Percentiles rank a stretch among this genome's conserved stretches.
Conservation (phyloP, 2,888 invertebrate species). For the Galerucella calmariensis region DNA sequence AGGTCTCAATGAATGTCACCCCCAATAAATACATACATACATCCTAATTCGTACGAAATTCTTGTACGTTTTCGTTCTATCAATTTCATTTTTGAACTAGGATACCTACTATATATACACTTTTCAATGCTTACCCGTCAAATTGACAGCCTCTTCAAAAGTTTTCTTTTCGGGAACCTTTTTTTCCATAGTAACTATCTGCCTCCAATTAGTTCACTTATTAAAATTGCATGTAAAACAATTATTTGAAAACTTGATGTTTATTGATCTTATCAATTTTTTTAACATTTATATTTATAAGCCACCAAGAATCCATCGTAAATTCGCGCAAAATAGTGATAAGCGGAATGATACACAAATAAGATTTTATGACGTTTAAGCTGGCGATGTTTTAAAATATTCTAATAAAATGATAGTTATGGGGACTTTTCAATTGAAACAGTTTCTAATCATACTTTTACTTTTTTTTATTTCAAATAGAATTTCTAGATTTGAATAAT, state of each 20-base stretch:
- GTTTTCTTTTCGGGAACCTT: constrained; percentile 38
- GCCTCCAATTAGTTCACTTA: background rate
- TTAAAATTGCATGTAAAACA: constrained; percentile 11
- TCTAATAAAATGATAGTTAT: too few relatives aligned
- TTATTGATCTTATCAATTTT: constrained; percentile 20
- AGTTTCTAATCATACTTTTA: too few relatives aligned
- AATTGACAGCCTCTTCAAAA: constrained; percentile 55
- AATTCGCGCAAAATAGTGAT: constrained; percentile 11
- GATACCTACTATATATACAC: too few relatives aligned
- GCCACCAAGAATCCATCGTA: background rate
- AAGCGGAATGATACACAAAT: constrained; percentile 8
- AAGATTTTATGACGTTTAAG: too few relatives aligned
- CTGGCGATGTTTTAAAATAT: too few relatives aligned
- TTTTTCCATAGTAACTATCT: constrained; percentile 24
- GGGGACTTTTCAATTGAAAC: too few relatives aligned
- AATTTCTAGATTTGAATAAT: too few relatives aligned
- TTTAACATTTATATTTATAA: constrained; percentile 14
- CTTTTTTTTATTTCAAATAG: too few relatives aligned
- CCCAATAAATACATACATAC: too few relatives aligned
- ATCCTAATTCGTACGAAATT: too few relatives aligned
- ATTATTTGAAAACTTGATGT: background rate
- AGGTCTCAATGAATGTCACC: too few relatives aligned
- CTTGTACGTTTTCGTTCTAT: background rate
- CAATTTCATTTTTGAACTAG: background rate
- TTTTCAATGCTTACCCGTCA: constrained; percentile 49